phyloP scores from a whole-genome alignment of 2,888 invertebrate species.

The Andrena chrysosceles region DNA sequence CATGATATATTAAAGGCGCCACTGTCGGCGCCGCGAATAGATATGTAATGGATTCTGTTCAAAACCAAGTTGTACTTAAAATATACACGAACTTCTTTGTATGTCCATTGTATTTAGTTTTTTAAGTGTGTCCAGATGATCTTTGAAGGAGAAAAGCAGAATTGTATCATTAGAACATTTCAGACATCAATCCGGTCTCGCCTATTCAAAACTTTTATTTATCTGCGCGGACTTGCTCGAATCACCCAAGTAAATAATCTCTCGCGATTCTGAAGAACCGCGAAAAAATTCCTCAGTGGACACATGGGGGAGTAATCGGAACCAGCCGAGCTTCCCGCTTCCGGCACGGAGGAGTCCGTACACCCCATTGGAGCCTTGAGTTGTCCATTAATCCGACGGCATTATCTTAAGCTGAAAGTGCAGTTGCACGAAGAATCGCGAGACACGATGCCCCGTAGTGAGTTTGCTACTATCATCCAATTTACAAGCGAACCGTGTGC shows the following conservation, averaged over 20 bases:
- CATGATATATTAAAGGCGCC: conserved; percentile 14
- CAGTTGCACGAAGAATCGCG: conserved; percentile 42
- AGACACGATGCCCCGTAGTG: conserved; percentile 58
- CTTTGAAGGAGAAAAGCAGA: background rate
- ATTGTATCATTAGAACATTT: too few relatives aligned
- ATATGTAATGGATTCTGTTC: background rate
- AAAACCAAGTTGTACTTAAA: conserved; percentile 5
- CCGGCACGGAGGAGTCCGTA: background rate
- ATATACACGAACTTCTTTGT: background rate
- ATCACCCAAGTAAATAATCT: too few relatives aligned
- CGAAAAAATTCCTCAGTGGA: background rate
- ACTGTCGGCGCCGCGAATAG: background rate
- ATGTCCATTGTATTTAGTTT: conserved; percentile 19
- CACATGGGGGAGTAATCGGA: background rate
- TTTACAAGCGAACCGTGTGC: conserved; percentile 64
- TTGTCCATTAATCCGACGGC: conserved; percentile 5
- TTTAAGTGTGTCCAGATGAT: background rate
- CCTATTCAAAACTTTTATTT: too few relatives aligned
- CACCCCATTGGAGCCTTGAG: conserved; percentile 5
- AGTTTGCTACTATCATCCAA: conserved; percentile 66
- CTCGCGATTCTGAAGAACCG: too few relatives aligned
- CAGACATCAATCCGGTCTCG: too few relatives aligned
- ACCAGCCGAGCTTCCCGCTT: background rate
- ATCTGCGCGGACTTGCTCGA: too few relatives aligned
- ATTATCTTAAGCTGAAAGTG: conserved; percentile 39